These are phyloP conservation scores for Ridgeia piscesae DNA, from an alignment of 1,140 invertebrate species.

Conservation along the genomic window DNA sequence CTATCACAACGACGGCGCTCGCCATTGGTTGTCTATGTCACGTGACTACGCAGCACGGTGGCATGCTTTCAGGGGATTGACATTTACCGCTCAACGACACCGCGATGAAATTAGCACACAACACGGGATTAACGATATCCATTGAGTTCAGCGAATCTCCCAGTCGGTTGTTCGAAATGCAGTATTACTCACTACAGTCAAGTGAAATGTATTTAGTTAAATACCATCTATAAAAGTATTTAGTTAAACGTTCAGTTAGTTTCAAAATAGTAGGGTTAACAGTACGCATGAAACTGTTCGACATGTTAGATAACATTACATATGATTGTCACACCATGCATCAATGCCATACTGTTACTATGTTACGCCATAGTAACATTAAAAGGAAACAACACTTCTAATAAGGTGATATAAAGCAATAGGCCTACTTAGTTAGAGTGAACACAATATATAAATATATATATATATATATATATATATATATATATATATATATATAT, in stretches of 20 bases:
- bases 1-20: neutral
- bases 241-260: neutral
- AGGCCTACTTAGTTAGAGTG: no score
- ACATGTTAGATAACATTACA: neutral
- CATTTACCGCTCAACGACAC: neutral
- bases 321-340: neutral
- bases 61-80: neutral
- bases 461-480: no score
- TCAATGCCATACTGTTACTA: neutral
- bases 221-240: neutral
- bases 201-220: neutral
- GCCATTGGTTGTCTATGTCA: no score
- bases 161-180: neutral
- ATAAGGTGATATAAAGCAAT: no score
- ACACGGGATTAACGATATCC: neutral
- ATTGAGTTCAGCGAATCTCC: neutral
- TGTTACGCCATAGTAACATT: neutral
- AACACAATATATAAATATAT: no score
- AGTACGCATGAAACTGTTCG: neutral
- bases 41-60: no score
- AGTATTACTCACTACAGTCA: neutral
- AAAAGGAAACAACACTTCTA: no score
- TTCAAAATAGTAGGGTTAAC: neutral
- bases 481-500: no score
- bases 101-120: neutral